Base-by-base conservation (phyloP, 2,113 vertebrate species). In the Odontesthes bonariensis region DNA sequence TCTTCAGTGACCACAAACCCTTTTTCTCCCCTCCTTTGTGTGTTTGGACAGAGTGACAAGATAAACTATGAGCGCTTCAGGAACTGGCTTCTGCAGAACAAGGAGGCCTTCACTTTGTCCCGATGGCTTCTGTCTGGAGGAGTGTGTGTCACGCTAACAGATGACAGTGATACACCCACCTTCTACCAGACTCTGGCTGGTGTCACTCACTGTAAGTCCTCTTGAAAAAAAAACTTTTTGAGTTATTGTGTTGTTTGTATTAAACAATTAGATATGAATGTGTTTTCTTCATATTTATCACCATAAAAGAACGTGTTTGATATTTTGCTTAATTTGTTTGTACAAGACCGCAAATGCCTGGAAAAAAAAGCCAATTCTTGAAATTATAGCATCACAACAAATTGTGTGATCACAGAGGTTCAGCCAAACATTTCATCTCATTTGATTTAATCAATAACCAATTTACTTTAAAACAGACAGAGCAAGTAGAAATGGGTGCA, bases 121-220 rank as follows among this genome's bases (percentile, higher is more conserved):
- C 94, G 98, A 68, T 99, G 98, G 98, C 95, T 99, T 17, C 94
- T 99, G 0, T 98, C 98, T 4, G 97, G 96, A 71, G 96, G 97
- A 52, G 96, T 99, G 1, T 98, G 96, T 12, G 97, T 99, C 69
- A 99, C 98, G 0, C 96, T 99, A 76, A 99, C 98, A 0, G 97
- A 99, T 69, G 98, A 99, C 82, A 99, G 97, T 6, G 98, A 99
- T 92, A 99, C 98, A 19, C 98, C 98, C 60, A 99, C 98, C 78
- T 99, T 99, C 95, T 99, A 99, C 91, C 98, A 99, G 85, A 99
- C 98, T 56, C 93, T 99, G 77, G 97, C 98, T 73, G 98, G 98
- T 67, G 98, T 99, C 93, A 99, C 98, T 16, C 98, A 99, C 92
- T 92, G 98, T 99, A 92, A 97, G 98, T 69, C 7, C 27, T 4